Conservation (phyloP, 2,797 vertebrate species). For the Miichthys miiuy region DNA sequence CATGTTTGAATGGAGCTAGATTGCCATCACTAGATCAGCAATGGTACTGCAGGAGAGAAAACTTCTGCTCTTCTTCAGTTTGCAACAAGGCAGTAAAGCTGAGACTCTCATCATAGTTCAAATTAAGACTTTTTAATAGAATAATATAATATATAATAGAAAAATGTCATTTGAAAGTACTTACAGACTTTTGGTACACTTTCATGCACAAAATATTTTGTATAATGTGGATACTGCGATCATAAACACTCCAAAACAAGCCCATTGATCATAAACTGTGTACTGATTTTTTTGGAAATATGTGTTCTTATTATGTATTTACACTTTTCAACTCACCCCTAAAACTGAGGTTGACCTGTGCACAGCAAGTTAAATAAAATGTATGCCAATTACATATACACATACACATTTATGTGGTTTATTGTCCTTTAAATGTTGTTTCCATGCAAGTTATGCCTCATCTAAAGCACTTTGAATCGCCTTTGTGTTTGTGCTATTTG, state of each 20-base stretch:
- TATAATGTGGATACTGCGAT: neutral
- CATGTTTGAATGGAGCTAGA: conserved; percentile 75
- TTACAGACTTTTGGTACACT: neutral
- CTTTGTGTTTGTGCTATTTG: conserved; percentile 7
- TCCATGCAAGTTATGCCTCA: neutral
- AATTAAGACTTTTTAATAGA: conserved; percentile 4
- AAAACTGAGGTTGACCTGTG: neutral
- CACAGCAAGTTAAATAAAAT: neutral
- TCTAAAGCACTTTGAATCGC: neutral
- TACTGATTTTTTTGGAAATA: too few species aligned
- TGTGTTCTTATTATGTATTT: neutral
- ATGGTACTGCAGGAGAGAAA: conserved; percentile 70
- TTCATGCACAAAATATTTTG: neutral
- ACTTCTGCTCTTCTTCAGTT: neutral
- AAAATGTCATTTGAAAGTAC: neutral
- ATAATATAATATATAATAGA: too few species aligned
- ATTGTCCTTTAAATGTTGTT: conserved; percentile 5
- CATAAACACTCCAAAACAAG: neutral
- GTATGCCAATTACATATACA: neutral
- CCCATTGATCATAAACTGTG: neutral
- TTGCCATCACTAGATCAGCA: conserved; percentile 76
- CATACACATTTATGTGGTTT: neutral
- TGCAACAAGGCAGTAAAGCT: conserved; percentile 11
- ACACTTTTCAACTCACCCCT: neutral
- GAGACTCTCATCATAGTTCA: neutral